Conservation (phyloP, 2,797 vertebrate species). For the Masticophis lateralis region DNA sequence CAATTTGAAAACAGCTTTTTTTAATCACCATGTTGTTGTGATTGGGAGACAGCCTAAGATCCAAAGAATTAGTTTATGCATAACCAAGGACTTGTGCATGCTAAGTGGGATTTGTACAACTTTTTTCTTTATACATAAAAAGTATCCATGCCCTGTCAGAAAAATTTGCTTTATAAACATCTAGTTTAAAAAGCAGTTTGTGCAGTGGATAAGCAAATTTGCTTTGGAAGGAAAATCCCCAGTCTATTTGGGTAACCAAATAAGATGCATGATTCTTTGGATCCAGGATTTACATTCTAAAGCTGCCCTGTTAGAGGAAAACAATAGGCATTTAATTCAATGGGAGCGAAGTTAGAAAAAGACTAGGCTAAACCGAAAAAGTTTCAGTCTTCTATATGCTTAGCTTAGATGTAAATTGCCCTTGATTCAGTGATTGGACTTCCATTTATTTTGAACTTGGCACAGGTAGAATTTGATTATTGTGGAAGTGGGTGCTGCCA, state of each 20-base stretch:
- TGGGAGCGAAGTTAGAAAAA: not conserved
- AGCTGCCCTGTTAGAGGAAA: not conserved
- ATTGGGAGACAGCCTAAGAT: not conserved
- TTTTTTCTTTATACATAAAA: not conserved
- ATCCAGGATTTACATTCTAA: not conserved
- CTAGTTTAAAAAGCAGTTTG: not conserved
- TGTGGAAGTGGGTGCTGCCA: not conserved
- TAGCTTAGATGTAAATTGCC: not conserved
- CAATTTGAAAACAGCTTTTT: not conserved
- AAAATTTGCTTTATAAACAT: not conserved
- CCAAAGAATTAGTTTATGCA: not conserved
- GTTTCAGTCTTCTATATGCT: too few species aligned
- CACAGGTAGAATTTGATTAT: not conserved
- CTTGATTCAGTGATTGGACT: not conserved
- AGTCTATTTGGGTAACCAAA: not conserved
- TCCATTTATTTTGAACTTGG: not conserved
- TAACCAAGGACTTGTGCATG: not conserved
- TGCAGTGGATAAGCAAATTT: slow-evolving; percentile 1
- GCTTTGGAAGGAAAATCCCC: slow-evolving; percentile 17
- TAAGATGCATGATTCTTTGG: slow-evolving; percentile 8
- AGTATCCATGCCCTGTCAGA: not conserved
- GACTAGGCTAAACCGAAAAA: slow-evolving; percentile 19
- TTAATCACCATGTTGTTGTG: not conserved
- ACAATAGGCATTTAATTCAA: not conserved
- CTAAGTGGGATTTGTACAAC: not conserved